phyloP scores from a whole-genome alignment of 1,140 invertebrate genomes.

The Drosophila baimaii region DNA sequence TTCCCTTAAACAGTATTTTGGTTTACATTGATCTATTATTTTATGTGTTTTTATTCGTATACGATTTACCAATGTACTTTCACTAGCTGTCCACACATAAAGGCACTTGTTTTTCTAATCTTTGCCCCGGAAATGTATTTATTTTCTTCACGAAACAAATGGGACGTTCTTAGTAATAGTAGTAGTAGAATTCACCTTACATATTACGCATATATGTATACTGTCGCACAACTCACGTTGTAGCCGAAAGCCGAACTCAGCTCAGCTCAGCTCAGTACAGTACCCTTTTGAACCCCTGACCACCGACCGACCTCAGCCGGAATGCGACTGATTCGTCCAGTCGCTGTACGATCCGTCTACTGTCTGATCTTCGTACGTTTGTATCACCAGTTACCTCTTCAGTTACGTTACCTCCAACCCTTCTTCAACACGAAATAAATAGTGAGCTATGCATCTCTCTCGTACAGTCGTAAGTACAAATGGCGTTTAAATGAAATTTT shows the following conservation, averaged over 20 bases:
- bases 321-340: constrained; percentile 35
- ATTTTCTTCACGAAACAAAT: constrained; percentile 19
- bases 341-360: constrained; percentile 32
- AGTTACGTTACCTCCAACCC: constrained; percentile 47
- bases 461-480: constrained; percentile 83
- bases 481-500: constrained; percentile 84
- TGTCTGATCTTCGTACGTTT: constrained; percentile 48
- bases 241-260: no score
- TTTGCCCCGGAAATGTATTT: not conserved
- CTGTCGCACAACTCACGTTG: constrained; percentile 41
- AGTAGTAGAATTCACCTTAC: constrained; percentile 6
- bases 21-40: not conserved
- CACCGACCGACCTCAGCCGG: constrained; percentile 16
- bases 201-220: no score
- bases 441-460: constrained; percentile 61
- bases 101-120: not conserved
- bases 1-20: not conserved
- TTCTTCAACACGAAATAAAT: constrained; percentile 66
- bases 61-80: not conserved
- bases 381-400: constrained; percentile 45
- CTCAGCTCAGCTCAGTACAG: constrained; percentile 12
- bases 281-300: constrained; percentile 10
- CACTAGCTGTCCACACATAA: not conserved
- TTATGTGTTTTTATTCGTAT: not conserved
- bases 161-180: constrained; percentile 5